Evolutionary conservation across 2,888 invertebrate genomes (phyloP), one percentile per base, ranked within the genome.

Genomic region (Asteroscopus sphinx): DNA sequence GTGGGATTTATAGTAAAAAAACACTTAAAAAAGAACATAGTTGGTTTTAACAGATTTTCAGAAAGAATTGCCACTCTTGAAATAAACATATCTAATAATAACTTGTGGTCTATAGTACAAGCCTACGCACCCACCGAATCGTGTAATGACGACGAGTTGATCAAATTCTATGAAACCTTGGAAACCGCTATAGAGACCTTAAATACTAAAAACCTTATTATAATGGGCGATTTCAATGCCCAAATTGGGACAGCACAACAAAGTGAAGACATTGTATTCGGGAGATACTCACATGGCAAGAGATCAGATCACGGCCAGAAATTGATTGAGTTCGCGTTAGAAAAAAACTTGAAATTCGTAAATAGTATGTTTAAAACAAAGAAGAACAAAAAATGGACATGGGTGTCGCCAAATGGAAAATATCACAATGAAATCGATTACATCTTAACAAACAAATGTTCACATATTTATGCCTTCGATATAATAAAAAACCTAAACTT

Each of bases 61-160:
- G 64, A 68, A 36, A 36, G 56, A 33, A 40, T 68, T 6, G 68
- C 63, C 0, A 3, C 45, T 8, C 46, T 68, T 36, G 56, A 55
- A 16, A 16, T 8, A 8, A 36, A 36, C 2, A 16, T 8, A 16
- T 36, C 5, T 7, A 7, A 36, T 9, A 36, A 16, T 36, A 54
- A 58, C 6, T 41, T 63, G 25, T 35, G 53, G 15, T 16, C 15
- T 6, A 57, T 68, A 2, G 52, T 68, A 44, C 63, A 71, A 59
- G 65, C 49, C 0, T 73, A 74, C 15, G 67, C 68, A 12, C 71
- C 71, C 7, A 70, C 73, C 0, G 66, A 61, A 37, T 0, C 45
- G 7, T 60, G 67, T 51, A 57, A 12, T 2, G 57, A 71, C 3
- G 41, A 58, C 7, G 16, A 36, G 6, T 36, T 16, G 1, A 36